Percentiles rank a stretch among this genome's conserved stretches.
Conservation (phyloP, 2,888 invertebrate species). For the Bellardia bayeri region DNA sequence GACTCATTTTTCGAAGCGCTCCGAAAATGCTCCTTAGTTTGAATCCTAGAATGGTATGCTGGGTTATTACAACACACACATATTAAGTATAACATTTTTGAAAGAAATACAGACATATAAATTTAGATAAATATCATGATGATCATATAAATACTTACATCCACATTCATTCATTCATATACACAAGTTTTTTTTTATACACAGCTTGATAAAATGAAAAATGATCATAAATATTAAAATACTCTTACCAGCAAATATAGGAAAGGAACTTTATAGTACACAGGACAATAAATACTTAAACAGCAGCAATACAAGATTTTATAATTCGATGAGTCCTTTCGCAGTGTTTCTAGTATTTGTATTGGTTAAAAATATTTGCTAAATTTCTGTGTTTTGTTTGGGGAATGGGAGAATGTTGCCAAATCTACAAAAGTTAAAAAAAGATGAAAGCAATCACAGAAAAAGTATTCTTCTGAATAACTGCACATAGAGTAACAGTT, state of each 20-base stretch:
- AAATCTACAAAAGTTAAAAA: constrained; percentile 29
- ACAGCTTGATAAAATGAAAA: constrained; percentile 64
- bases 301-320: constrained; percentile 6
- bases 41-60: too few relatives aligned
- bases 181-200: constrained; percentile 6
- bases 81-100: background rate
- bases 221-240: constrained; percentile 69
- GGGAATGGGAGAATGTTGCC: constrained; percentile 14
- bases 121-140: constrained; percentile 54
- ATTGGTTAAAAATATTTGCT: constrained; percentile 11
- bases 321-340: constrained; percentile 11
- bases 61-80: background rate
- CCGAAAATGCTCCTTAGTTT: too few relatives aligned
- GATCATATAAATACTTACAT: constrained; percentile 50
- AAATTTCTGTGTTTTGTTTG: constrained; percentile 9
- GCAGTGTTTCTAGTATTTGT: background rate
- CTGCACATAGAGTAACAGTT: too few relatives aligned
- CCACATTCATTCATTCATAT: background rate
- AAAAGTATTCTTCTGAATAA: background rate
- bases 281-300: constrained; percentile 54
- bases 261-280: background rate
- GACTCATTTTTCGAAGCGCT: too few relatives aligned
- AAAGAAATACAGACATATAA: constrained; percentile 50
- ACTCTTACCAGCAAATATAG: background rate
- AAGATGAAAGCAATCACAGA: constrained; percentile 6